These are phyloP conservation scores for Amiota minor DNA, from an alignment of 2,888 invertebrate species.

Conservation along the genomic window DNA sequence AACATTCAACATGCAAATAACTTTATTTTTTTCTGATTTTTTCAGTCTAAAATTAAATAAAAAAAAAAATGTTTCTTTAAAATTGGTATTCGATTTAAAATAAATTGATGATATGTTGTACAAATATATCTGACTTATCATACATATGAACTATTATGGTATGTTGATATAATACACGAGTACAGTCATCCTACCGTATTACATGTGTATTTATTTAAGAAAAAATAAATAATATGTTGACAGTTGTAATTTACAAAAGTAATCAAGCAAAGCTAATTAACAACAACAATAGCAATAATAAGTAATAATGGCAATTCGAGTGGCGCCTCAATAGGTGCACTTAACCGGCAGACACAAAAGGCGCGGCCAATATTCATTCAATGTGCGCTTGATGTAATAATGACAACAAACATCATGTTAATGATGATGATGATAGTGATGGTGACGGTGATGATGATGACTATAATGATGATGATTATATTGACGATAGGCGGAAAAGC, in stretches of 20 bases:
- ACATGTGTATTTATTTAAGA: background rate
- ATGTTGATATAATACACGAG: background rate
- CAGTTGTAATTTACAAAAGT: conserved; percentile 68
- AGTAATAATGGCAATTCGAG: background rate
- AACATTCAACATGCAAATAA: no score
- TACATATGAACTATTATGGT: background rate
- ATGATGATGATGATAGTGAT: background rate
- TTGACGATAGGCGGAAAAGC: background rate
- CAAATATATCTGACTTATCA: no score
- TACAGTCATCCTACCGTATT: no score
- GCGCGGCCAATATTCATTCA: background rate
- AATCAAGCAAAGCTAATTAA: conserved; percentile 68
- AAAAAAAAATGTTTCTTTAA: no score
- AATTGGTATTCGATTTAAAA: no score
- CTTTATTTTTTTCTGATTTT: no score
- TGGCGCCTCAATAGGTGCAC: conserved; percentile 21
- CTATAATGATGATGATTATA: background rate
- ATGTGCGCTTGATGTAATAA: background rate
- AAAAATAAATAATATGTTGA: conserved; percentile 64
- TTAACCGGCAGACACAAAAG: background rate
- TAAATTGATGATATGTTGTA: no score
- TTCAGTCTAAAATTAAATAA: no score
- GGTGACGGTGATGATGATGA: background rate
- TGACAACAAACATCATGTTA: background rate
- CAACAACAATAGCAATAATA: conserved; percentile 42